Evolutionary conservation across 2,797 vertebrate species (phyloP), one percentile per base, ranked within the genome.

Genomic region (Borostomias antarcticus): DNA sequence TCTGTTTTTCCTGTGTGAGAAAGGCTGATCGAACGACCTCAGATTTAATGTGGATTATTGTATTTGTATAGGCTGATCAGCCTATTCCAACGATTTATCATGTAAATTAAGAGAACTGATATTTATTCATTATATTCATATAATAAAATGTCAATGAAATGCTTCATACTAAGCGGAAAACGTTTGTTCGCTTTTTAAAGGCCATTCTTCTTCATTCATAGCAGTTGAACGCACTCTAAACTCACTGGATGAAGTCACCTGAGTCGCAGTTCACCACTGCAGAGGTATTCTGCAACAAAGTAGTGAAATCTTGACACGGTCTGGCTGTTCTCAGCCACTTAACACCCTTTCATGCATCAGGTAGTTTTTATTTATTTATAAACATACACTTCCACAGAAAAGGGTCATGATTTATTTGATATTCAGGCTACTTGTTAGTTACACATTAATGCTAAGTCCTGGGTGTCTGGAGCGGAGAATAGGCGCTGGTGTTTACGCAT

Each of bases 61-160:
- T 32, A 25, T 72, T 52, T 58, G 35, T 64, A 72, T n/a, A n/a
- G n/a, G 66, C 37, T 61, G 69, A 28, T 47, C 74, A 62, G 69
- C 52, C 43, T 10, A 84, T 69, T 74, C 76, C 4, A 60, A 64
- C 17, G 78, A 85, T 86, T 84, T 82, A 84, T 88, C 85, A 81
- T 91, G 90, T 91, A 90, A 92, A 92, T 92, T 86, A 90, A 88
- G 81, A 85, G 83, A 80, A 87, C 80, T 86, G 77, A 79, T 92
- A 92, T 92, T 92, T 93, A 93, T 92, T 92, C 90, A 91, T 91
- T 91, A 91, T 91, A 92, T 90, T 89, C 81, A 72, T 86, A 81
- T 87, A 91, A 91, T 92, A 90, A 91, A 91, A 78, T 40, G 15
- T 85, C 77, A 82, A 84, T 85, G 79, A 89, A 83, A 85, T 79